Evolutionary conservation across 2,113 vertebrate species (phyloP).

Genomic region (Gulo gulo): DNA sequence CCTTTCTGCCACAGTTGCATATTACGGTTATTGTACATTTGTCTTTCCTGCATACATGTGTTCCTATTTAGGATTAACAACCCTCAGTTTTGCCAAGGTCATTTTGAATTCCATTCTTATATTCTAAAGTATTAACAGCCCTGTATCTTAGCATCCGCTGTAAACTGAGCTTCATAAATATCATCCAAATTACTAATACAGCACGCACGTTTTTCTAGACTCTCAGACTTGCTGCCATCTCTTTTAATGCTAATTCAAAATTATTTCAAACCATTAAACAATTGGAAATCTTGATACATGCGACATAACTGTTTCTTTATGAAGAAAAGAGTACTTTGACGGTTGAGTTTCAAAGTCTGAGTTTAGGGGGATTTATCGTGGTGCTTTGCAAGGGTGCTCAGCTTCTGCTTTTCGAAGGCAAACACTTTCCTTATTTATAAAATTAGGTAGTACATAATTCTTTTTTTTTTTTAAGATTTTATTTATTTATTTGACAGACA

Average conservation of each 20-base stretch:
- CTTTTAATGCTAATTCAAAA: conserved; percentile 2
- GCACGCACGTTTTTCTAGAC: not conserved
- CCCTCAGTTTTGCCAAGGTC: conserved; percentile 23
- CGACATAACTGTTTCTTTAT: not conserved
- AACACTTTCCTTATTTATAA: conserved; percentile 33
- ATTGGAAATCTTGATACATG: not conserved
- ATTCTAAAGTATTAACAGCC: not conserved
- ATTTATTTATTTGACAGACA: too few relatives aligned
- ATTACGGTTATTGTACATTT: not conserved
- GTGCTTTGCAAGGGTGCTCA: not conserved
- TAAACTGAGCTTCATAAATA: not conserved
- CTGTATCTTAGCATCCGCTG: not conserved
- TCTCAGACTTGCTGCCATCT: not conserved
- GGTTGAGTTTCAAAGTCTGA: not conserved
- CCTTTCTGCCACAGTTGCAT: not conserved
- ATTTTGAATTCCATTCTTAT: conserved; percentile 39
- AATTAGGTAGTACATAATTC: not conserved
- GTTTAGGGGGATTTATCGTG: not conserved
- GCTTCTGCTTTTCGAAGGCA: conserved; percentile 16
- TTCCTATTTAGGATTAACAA: conserved; percentile 37
- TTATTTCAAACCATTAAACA: not conserved
- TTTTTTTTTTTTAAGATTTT: too few relatives aligned
- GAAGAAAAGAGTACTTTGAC: not conserved
- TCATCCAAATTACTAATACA: not conserved
- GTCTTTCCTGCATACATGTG: not conserved